A percentile compares a stretch with the other conserved stretches of the same genome.
These are phyloP conservation scores for Uropetala carovei DNA, from an alignment of 2,888 invertebrate genomes.

Conservation along the genomic window DNA sequence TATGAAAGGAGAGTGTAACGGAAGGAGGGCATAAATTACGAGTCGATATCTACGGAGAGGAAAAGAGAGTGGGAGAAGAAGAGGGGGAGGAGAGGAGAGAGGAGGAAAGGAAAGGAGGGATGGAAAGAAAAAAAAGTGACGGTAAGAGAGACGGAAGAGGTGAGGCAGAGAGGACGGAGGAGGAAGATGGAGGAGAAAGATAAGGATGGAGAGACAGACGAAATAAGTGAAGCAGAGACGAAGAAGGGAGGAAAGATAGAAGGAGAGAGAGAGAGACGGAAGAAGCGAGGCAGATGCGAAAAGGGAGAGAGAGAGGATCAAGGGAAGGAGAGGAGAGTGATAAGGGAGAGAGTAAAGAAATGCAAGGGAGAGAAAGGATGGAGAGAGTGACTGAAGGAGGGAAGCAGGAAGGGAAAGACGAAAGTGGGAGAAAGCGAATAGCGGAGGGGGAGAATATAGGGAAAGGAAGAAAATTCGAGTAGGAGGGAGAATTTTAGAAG, in stretches of 20 bases:
- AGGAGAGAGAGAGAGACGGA: neutral
- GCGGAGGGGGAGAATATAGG: no score
- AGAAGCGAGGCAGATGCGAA: no score
- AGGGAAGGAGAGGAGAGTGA: neutral
- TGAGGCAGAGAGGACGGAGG: neutral
- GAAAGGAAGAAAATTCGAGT: no score
- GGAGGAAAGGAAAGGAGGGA: neutral
- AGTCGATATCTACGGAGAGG: conserved; percentile 9
- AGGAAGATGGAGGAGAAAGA: neutral
- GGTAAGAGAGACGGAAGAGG: neutral
- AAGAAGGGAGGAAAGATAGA: no score
- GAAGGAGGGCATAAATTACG: conserved; percentile 32
- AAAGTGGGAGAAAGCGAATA: neutral
- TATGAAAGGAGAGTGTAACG: conserved; percentile 19
- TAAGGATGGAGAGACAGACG: neutral
- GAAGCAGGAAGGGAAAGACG: neutral
- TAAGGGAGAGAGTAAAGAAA: neutral
- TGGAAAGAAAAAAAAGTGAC: neutral
- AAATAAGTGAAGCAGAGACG: no score
- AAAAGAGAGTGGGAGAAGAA: neutral
- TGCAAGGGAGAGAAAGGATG: neutral
- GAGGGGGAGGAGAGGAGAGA: neutral
- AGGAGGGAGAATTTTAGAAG: no score
- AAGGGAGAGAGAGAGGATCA: no score
- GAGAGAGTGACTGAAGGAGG: no score